Base-by-base conservation (phyloP, 2,113 vertebrate genomes). In the Cyprinodon variegatus region DNA sequence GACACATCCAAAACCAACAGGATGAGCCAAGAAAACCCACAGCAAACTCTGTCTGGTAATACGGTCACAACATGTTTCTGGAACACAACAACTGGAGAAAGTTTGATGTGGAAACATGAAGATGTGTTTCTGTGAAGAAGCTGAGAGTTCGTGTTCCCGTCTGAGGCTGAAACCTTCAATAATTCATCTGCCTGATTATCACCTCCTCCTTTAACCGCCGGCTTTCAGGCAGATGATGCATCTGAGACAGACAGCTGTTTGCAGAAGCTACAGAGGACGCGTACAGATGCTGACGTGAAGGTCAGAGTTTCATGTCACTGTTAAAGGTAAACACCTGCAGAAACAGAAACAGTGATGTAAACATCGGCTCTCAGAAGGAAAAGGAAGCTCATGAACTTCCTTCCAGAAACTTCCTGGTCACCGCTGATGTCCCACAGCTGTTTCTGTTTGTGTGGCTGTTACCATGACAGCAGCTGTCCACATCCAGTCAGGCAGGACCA, bases 371-470 rank as follows among this genome's bases (percentile, higher is more conserved):
- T 1, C 8, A 40, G 38, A 15, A 43, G 63, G 63, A 74, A 74
- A 65, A 22, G 11, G 38, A 53, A 57, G 48, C 38, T 65, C n/a
- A 4, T 57, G 40, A 57, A 17, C 65, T 66, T 57, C 50, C 50
- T n/a, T 15, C 43, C 43, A 45, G 5, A 9, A 8, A 45, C 43
- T 10, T 61, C 60, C 41, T 40, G 37, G 11, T 8, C 22, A 7
- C 50, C 41, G 48, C 65, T 59, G 20, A 75, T 17, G 60, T 65
- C 68, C 61, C 15, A 8, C 61, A 63, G 61, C 61, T 63, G 36
- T 6, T 37, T 10, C 14, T 76, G 74, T 76, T 76, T 76, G 74
- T 76, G 60, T 76, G 48, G 48, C 38, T 0, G 59, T 37, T 53
- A 45, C 20, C 66, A 1, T 0, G 59, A 22, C 65, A 9, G 62